Evolutionary conservation across 2,113 vertebrate genomes (phyloP), one percentile per base, ranked within the genome.

Genomic region (Brachyhypopomus gauderio): DNA sequence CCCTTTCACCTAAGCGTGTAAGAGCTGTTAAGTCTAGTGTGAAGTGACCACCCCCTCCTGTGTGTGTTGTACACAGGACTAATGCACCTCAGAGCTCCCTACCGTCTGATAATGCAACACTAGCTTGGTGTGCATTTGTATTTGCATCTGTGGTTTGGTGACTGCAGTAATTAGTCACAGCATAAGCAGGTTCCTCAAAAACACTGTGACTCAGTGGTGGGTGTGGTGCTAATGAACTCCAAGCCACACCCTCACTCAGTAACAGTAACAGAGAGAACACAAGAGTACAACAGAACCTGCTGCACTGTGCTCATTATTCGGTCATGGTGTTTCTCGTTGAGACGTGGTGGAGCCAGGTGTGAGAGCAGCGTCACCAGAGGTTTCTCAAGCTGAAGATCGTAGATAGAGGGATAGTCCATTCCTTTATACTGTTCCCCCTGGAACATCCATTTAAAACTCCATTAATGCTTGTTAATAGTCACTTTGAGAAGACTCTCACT

Each of bases 151-250:
- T 75, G 30, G 9, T 75, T 82, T 82, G 41, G 45, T 78, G 84
- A 81, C 52, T 72, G 48, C 77, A 69, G 84, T 80, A 83, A 82
- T 81, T 79, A 86, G 30, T 73, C 84, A 66, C 36, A 41, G 36
- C 41, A 70, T 84, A 84, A 30, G 70, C 73, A 80, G 78, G 79
- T 82, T 79, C 58, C 77, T 78, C 74, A 48, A 67, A 82, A 78
- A 78, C 1, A 30, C 30, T 79, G 64, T 81, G 76, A 80, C 34
- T 56, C 36, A 84, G 79, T 84, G 14, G 72, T 72, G 72, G 63
- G n/a, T 52, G 75, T 75, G 70, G 55, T 38, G 23, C 64, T 83
- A 77, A 74, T 86, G 80, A 45, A 45, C 41, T 45, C 41, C 41
- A 45, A 45, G 41, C 41, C 38, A 38, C 69, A n/a, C 72, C 52